Evolutionary conservation across 2,888 invertebrate species (phyloP), one percentile per base, ranked within the genome.

Genomic region (Schizotus pectinicornis): DNA sequence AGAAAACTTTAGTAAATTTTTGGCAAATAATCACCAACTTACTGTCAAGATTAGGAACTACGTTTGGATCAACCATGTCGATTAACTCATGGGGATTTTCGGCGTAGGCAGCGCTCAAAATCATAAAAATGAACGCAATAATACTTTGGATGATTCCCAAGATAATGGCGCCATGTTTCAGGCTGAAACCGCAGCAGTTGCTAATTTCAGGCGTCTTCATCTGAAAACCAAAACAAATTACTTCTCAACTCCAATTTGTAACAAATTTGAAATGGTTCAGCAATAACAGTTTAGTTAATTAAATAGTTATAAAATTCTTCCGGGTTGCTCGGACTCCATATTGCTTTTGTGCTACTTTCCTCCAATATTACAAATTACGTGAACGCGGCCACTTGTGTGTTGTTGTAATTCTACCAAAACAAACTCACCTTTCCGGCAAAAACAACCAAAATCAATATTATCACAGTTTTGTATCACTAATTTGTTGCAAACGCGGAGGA

Each of bases 1-100:
- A 49, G 63, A 54, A 52, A 37, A 49, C 7, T 7, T 34, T 51
- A 43, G 38, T 32, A 47, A 38, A 43, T 7, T 39, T 47, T 30
- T n/a, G 33, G 34, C 14, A 30, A n/a, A 0, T 3, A 38, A 2
- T 12, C 35, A n/a, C 41, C 5, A 46, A 67, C 64, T 67, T 65
- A 78, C 79, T 68, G 41, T 66, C 61, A 14, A 70, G 13, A 53
- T 73, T 69, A 6, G 78, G 78, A 12, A 77, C 62, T 12, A 77
- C 64, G 1, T 76, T 71, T 0, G 71, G 64, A 71, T 79, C 77
- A 2, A 75, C 70, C 71, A 79, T 70, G 52, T 75, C 74, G 32
- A 79, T 56, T 42, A 79, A 64, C 61, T 79, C 79, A 45, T 77
- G 73, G 1, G 79, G 78, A 71, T 78, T 69, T 61, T 76, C 75